Percentiles rank a stretch among this genome's conserved stretches.
phyloP scores from a whole-genome alignment of 2,113 vertebrate species.

The Calidris pygmaea region DNA sequence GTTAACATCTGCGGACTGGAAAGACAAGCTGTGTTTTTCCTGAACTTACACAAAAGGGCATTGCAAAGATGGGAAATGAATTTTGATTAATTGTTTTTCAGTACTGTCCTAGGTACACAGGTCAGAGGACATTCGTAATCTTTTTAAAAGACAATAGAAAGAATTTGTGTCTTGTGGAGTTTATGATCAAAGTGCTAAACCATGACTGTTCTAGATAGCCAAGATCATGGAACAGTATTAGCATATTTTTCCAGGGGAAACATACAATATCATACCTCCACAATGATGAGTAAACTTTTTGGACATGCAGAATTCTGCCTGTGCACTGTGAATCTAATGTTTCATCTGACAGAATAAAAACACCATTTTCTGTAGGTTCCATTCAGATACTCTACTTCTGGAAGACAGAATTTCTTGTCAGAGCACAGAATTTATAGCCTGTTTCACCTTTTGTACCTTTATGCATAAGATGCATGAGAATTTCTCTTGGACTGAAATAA shows the following conservation, averaged over 20 bases:
- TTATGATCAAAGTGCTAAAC: not conserved
- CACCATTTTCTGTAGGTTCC: not conserved
- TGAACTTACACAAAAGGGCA: not conserved
- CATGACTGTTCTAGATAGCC: not conserved
- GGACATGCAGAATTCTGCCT: not conserved
- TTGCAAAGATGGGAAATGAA: not conserved
- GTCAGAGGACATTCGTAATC: not conserved
- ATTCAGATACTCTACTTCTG: not conserved
- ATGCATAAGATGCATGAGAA: not conserved
- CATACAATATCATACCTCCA: not conserved
- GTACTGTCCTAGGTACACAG: not conserved
- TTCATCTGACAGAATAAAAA: not conserved
- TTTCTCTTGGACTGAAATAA: not conserved
- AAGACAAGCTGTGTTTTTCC: not conserved
- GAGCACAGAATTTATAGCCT: not conserved
- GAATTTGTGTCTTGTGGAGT: not conserved
- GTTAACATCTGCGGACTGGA: not conserved
- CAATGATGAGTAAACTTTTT: not conserved
- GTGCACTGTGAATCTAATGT: not conserved
- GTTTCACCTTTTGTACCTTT: not conserved
- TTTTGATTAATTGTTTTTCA: not conserved
- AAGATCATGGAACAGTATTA: not conserved
- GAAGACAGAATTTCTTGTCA: not conserved
- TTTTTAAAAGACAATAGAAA: not conserved
- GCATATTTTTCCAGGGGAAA: not conserved